Base-by-base conservation (phyloP, 1,140 invertebrate genomes). In the Diorhabda sublineata region DNA sequence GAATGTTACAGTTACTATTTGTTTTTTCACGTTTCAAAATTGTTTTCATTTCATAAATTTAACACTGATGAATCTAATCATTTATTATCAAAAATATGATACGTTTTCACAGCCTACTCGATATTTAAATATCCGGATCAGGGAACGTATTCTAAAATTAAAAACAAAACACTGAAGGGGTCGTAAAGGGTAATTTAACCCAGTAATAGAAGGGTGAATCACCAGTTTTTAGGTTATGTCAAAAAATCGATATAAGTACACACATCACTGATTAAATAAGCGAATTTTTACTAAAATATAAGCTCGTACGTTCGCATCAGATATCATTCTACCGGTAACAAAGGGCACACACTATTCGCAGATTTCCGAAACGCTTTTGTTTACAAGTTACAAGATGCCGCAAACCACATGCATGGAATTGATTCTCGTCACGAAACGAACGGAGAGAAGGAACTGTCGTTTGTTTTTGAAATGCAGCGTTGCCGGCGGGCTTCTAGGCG, bases 381-480 rank as follows among this genome's bases (percentile, higher is more conserved):
- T 67, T 73, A 63, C 60, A 67, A 60, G 44, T 67, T 73, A 63
- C 60, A 67, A 60, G 44, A 71, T 63, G 60, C 69, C 69, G 69
- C 64, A 59, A 59, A 6, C 61, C 43, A 62, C 42, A 45, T 6
- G 47, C 47, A 52, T 52, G 47, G 47, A 52, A 52, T 52, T 52
- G 47, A n/a, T 44, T 44, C 61, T 62, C 61, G 42, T 62, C 47
- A 44, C 61, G 47, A 52, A 52, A 52, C 47, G 44, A 44, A 44
- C 45, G 42, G 61, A 44, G 61, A 62, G 70, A 64, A 69, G 68
- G 71, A 70, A 74, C 74, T 75, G 73, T 68, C 71, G 57, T 61
- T 52, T 52, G 47, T 52, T 52, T 52, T 52, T 68, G 44, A 65
- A 69, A 64, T 74, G 73, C 74, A 75, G 73, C 68, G 74, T 75